Evolutionary conservation across 2,888 invertebrate genomes (phyloP), one percentile per base, ranked within the genome.

Genomic region (Alsophila aescularia): DNA sequence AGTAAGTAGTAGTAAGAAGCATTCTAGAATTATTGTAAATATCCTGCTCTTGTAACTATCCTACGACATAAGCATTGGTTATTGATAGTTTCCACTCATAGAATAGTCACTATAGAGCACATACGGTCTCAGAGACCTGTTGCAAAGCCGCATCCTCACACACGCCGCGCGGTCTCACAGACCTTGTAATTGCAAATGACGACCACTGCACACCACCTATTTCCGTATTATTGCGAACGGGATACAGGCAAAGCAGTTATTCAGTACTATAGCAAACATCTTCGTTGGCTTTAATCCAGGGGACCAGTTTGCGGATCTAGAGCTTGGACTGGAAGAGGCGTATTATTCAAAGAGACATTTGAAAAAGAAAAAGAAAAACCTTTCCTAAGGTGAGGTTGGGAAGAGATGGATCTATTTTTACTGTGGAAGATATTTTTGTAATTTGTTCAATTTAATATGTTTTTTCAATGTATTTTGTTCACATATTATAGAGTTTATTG

Each of bases 211-310:
- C 29, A 31, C 24, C 31, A 71, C 75, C 74, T 76, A 76, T 82
- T 85, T 79, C 66, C 73, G 67, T 78, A 78, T 79, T 78, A 82
- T 77, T 71, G 78, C 78, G 72, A 76, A 77, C 78, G 73, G 77
- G 78, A 74, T 74, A 79, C 78, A 73, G 73, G 67, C 71, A 67
- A 58, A 73, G 75, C 83, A 83, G 85, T 82, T 85, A 86, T 85
- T 87, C 83, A 83, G 79, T 78, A 82, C 79, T 79, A 81, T 80
- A 79, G 81, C 81, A 85, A 88, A 88, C 85, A 87, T 87, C 88
- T 88, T 85, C 81, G 75, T 85, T 89, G 88, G 86, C 86, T 87
- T 82, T 83, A 85, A 87, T 88, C 89, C 90, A 87, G 83, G 75
- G 80, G 75, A 68, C 75, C 67, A 68, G 61, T 60, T 54, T 59